phyloP scores from a whole-genome alignment of 2,888 invertebrate species.

The Drosophila recens region DNA sequence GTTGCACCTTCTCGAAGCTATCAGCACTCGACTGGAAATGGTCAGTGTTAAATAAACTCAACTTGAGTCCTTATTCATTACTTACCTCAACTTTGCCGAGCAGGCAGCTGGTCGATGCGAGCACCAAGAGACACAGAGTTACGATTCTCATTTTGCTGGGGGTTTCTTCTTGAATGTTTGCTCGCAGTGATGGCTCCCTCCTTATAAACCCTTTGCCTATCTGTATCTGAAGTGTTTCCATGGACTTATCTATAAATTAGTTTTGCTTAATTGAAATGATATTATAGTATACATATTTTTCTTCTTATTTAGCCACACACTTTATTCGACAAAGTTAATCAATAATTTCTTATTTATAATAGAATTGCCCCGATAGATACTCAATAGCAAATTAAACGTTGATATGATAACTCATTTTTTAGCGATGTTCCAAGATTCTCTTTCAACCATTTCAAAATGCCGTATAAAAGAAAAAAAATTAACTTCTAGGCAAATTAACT shows the following conservation, averaged over 20 bases:
- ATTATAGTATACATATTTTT: not conserved
- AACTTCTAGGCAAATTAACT: not conserved
- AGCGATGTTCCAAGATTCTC: not conserved
- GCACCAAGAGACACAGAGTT: constrained; percentile 50
- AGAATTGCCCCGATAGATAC: not conserved
- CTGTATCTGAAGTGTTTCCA: constrained; percentile 22
- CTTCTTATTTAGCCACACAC: not conserved
- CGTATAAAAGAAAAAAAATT: not conserved
- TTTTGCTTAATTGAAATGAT: not conserved
- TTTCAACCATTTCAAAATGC: not conserved
- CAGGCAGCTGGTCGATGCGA: constrained; percentile 50
- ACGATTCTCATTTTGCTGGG: constrained; percentile 53
- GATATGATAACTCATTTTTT: not conserved
- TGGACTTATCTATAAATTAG: not conserved
- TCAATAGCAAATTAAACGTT: not conserved
- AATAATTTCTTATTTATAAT: not conserved
- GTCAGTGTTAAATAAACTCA: no score
- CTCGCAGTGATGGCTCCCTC: not conserved
- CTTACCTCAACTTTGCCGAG: constrained; percentile 46
- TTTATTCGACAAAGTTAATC: not conserved
- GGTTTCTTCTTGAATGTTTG: constrained; percentile 17
- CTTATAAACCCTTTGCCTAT: constrained; percentile 40
- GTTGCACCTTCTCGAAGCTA: constrained; percentile 15
- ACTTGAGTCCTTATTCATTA: not conserved
- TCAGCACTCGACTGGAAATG: constrained; percentile 33